Evolutionary conservation across 2,888 invertebrate species (phyloP), one percentile per base, ranked within the genome.

Genomic region (Agrotis exclamationis): DNA sequence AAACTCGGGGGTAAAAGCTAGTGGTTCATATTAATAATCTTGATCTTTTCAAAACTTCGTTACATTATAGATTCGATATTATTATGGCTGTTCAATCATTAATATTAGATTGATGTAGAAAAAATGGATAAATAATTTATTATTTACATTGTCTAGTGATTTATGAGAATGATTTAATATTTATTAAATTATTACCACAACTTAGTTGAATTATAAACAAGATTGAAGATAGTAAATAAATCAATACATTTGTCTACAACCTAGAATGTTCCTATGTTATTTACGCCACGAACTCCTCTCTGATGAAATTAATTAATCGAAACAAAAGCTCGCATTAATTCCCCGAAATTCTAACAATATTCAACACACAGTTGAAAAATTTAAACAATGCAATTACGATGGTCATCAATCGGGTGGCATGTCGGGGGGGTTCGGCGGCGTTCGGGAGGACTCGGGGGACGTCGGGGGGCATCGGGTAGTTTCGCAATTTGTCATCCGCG

Each of bases 401-500:
- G 58, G 77, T 78, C 81, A 85, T 85, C 85, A 82, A 85, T 86
- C 75, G 79, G 71, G 79, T 50, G 67, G 64, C 74, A 53, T 63
- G 59, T 47, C 47, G 45, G 57, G 48, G 64, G 18, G 18, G 57
- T 3, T 59, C 70, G 70, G 59, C 45, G 53, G 74, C 62, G 70
- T 67, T 70, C 67, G 74, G 73, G 53, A 75, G 78, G 57, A 57
- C 66, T 69, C 73, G 75, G 74, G 74, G 70, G 80, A 60, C 82
- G 81, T 86, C 84, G 84, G 50, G 80, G 62, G 83, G 72, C 84
- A 83, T 75, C 76, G 78, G 87, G 83, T 83, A 77, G 79, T 82
- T 77, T 82, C 83, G 89, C 91, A 89, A 93, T 94, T 91, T 91
- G 92, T 94, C 94, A 93, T 87, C 83, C 81, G 76, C 53, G 71